Evolutionary conservation across 2,113 vertebrate genomes (phyloP), one percentile per base, ranked within the genome.

Genomic region (Chinchilla lanigera): DNA sequence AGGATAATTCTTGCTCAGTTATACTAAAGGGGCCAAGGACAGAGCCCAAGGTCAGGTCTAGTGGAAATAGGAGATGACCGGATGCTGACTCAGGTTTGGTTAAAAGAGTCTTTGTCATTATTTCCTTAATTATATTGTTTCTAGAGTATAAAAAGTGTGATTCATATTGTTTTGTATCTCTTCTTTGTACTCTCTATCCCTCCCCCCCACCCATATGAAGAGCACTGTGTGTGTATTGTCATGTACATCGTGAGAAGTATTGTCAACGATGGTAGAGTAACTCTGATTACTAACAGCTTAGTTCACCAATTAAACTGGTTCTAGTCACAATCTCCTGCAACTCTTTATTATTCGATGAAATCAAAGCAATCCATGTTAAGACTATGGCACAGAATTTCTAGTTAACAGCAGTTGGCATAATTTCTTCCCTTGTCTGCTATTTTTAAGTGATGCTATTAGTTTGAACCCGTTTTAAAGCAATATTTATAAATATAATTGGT

Each of bases 391-490:
- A 90, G 80, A 94, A 89, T 96, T 96, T 96, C 80, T 94, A 80
- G 78, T 94, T 91, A 94, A 85, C n/a, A 47, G 35, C 33, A 8
- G 33, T 75, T 84, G 67, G 50, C 56, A 87, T 83, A 85, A 93
- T 87, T 91, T 75, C 77, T 82, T 95, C n/a, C 85, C 44, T 92
- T 83, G 19, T 77, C 52, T 97, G 28, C 47, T 94, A 80, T 92
- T 97, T 92, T 94, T 84, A 97, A 78, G 58, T 93, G 92, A 85
- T 80, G 12, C 95, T 93, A 92, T 69, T 87, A 26, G 67, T 96
- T 96, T 95, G 61, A 91, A 94, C 30, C 97, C 73, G 89, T 96
- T 95, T 90, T 75, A 97, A 96, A 97, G 56, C 44, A 96, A 35
- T 92, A 89, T 97, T 96, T 97, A 75, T 93, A 77, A 90, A 93